A percentile compares a stretch with the other conserved stretches of the same genome.
phyloP scores from a whole-genome alignment of 2,888 invertebrate species.

The Pristionchus exspectatus region DNA sequence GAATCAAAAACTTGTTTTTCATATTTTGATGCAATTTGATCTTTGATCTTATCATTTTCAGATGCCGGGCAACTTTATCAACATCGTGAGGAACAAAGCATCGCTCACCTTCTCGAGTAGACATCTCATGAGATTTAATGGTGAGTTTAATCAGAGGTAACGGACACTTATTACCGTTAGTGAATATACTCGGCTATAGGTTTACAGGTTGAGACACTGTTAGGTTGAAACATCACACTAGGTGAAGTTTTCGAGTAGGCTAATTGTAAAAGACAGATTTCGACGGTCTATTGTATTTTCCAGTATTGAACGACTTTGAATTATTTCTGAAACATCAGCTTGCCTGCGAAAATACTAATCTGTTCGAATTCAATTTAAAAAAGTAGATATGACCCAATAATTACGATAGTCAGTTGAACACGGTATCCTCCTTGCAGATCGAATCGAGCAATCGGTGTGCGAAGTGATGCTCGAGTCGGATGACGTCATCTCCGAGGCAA shows the following conservation, averaged over 20 bases:
- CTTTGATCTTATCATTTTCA: not conserved
- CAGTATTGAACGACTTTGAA: no score
- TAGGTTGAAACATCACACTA: no score
- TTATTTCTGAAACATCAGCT: no score
- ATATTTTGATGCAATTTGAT: not conserved
- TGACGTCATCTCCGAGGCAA: slow-evolving; percentile 87
- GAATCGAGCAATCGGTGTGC: slow-evolving; percentile 86
- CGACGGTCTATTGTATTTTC: no score
- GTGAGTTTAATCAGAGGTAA: slow-evolving; percentile 65
- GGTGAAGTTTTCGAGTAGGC: no score
- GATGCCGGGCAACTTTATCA: slow-evolving; percentile 58
- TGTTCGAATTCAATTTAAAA: not conserved
- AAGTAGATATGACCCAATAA: no score
- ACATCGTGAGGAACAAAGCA: slow-evolving; percentile 74
- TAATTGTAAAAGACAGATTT: no score
- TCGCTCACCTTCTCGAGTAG: slow-evolving; percentile 89
- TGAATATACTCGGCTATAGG: not conserved
- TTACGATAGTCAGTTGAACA: not conserved
- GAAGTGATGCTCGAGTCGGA: slow-evolving; percentile 72
- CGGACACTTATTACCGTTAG: no score
- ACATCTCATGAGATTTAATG: slow-evolving; percentile 83
- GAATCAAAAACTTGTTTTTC: not conserved
- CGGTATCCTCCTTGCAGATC: slow-evolving; percentile 81
- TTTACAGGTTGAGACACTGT: no score
- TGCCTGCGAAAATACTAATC: no score